Evolutionary conservation across 2,113 vertebrate species (phyloP).

Genomic region (Dasyurus viverrinus): DNA sequence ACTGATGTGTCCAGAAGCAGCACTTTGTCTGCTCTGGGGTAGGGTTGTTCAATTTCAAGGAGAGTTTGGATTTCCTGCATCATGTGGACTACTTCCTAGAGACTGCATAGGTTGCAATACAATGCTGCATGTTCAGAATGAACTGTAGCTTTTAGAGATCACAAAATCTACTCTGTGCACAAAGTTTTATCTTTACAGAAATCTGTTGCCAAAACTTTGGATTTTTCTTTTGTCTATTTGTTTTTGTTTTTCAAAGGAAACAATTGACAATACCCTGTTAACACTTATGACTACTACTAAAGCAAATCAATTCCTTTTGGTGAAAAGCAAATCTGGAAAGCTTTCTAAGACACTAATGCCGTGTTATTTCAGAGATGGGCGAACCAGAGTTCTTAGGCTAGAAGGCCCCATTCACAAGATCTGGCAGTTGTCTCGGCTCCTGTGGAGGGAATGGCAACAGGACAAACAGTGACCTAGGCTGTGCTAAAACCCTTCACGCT

Average conservation of each 20-base stretch:
- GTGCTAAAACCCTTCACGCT: conserved; percentile 11
- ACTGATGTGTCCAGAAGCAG: conserved; percentile 90
- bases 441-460: conserved; percentile 55
- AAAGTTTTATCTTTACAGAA: conserved; percentile 76
- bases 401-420: conserved; percentile 62
- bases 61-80: conserved; percentile 87
- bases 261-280: conserved; percentile 71
- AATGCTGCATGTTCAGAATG: conserved; percentile 77
- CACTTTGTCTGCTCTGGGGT: conserved; percentile 91
- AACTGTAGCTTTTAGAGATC: conserved; percentile 81
- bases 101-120: conserved; percentile 82
- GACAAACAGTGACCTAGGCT: conserved; percentile 47
- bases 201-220: conserved; percentile 82
- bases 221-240: conserved; percentile 50
- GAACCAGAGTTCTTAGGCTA: conserved; percentile 48
- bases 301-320: conserved; percentile 63
- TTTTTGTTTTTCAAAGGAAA: conserved; percentile 58
- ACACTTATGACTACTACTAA: conserved; percentile 74
- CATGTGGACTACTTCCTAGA: conserved; percentile 78
- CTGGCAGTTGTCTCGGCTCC: conserved; percentile 67
- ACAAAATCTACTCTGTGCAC: conserved; percentile 80
- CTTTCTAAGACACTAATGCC: conserved; percentile 82
- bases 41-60: conserved; percentile 87
- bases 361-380: conserved; percentile 71
- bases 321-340: conserved; percentile 65